phyloP scores from a whole-genome alignment of 2,888 invertebrate species.

The Hirtodrosophila duncani region DNA sequence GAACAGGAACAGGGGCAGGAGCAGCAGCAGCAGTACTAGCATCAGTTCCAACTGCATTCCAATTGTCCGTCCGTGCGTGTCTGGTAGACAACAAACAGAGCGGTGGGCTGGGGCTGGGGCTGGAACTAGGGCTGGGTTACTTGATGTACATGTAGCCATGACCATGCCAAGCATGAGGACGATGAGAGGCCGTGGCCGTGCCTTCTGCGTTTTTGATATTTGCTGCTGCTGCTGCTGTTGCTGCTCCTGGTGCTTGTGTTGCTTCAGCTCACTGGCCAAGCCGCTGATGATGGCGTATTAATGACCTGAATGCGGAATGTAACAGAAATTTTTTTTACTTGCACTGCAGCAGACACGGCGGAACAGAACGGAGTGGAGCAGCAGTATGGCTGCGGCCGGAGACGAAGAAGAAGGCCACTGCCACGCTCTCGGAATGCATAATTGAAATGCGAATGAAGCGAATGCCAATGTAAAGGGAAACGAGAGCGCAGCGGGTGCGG shows the following conservation, averaged over 20 bases:
- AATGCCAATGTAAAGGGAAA: constrained; percentile 18
- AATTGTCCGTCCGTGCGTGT: constrained; percentile 56
- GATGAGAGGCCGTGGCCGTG: constrained; percentile 18
- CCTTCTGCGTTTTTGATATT: constrained; percentile 13
- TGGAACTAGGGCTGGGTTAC: constrained; percentile 10
- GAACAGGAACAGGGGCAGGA: not conserved
- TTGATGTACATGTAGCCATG: constrained; percentile 7
- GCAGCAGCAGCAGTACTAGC: not conserved
- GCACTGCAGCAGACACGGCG: constrained; percentile 11
- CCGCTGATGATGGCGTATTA: constrained; percentile 65
- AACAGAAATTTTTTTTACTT: constrained; percentile 38
- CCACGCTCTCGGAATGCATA: constrained; percentile 61
- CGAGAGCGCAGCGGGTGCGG: constrained; percentile 8
- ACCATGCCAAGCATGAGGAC: constrained; percentile 2
- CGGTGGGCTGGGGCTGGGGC: constrained; percentile 7
- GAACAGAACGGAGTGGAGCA: not conserved
- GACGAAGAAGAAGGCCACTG: too few species aligned
- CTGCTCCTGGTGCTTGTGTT: not conserved
- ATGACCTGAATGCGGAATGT: constrained; percentile 70
- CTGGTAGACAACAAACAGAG: constrained; percentile 44
- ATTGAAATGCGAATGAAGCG: constrained; percentile 58
- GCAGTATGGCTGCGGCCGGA: constrained; percentile 21
- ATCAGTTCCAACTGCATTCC: constrained; percentile 53
- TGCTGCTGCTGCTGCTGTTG: constrained; percentile 2
- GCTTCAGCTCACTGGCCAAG: constrained; percentile 3